phyloP scores from a whole-genome alignment of 2,888 invertebrate genomes.

The Cheilosia urbana region DNA sequence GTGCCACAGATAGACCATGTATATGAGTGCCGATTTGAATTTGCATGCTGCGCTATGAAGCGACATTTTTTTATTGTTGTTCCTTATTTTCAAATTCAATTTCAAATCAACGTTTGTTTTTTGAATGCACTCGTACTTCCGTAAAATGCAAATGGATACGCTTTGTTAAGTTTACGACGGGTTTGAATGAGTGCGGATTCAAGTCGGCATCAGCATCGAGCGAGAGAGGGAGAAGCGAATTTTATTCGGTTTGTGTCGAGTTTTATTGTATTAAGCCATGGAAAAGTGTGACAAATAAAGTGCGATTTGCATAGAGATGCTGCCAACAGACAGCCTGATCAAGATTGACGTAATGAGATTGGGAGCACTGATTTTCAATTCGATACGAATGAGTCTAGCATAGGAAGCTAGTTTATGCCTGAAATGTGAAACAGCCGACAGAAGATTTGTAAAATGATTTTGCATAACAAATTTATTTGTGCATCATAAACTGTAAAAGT shows the following conservation, averaged over 20 bases:
- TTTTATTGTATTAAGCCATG: slow-evolving; percentile 51
- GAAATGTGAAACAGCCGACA: not conserved
- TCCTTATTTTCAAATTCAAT: slow-evolving; percentile 55
- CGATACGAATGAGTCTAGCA: not conserved
- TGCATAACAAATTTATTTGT: too few species aligned
- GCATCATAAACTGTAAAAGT: too few species aligned
- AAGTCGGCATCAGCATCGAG: slow-evolving; percentile 1
- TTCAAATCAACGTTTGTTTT: slow-evolving; percentile 68
- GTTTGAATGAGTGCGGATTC: slow-evolving; percentile 16
- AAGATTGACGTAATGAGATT: not conserved
- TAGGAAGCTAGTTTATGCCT: not conserved
- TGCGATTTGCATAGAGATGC: slow-evolving; percentile 12
- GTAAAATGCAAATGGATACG: slow-evolving; percentile 59
- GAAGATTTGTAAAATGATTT: too few species aligned
- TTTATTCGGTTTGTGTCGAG: slow-evolving; percentile 48
- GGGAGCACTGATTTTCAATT: not conserved
- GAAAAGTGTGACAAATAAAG: slow-evolving; percentile 26
- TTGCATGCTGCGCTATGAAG: slow-evolving; percentile 35
- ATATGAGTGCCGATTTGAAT: slow-evolving; percentile 15
- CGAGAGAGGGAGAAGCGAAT: slow-evolving; percentile 16
- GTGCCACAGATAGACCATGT: slow-evolving; percentile 1
- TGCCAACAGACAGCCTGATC: not conserved
- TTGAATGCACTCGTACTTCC: slow-evolving; percentile 63
- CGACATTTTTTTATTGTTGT: slow-evolving; percentile 17
- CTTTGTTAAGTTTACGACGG: slow-evolving; percentile 38